These are phyloP conservation scores for Sialia sialis DNA, from an alignment of 2,113 vertebrate species.

Conservation along the genomic window DNA sequence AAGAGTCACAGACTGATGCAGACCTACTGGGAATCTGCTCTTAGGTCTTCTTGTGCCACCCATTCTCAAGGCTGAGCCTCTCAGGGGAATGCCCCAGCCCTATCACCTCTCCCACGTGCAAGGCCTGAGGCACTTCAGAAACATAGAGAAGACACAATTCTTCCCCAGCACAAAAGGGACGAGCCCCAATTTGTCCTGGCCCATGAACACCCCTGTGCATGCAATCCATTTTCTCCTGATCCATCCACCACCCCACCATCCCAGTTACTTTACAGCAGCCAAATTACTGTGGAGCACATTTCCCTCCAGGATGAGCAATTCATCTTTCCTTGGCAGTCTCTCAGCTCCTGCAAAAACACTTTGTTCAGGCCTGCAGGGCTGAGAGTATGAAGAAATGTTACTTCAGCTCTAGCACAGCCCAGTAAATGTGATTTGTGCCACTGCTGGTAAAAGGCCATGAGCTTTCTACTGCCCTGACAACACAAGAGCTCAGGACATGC, in stretches of 20 bases:
- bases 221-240: background rate
- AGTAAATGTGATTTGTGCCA: background rate
- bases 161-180: background rate
- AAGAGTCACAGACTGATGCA: background rate
- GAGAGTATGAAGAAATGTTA: background rate
- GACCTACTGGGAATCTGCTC: background rate
- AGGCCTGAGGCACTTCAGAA: background rate
- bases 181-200: background rate
- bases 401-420: background rate
- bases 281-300: background rate
- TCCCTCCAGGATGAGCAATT: background rate
- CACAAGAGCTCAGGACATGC: background rate
- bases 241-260: background rate
- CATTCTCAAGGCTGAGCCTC: background rate
- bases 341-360: background rate
- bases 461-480: background rate
- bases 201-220: background rate
- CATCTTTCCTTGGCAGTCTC: background rate
- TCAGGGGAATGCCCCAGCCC: background rate
- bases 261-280: background rate
- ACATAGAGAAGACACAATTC: background rate
- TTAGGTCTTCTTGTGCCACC: background rate
- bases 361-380: background rate
- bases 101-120: rapidly evolving
- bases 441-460: background rate